A percentile compares a stretch with the other conserved stretches of the same genome.
Evolutionary conservation across 2,113 vertebrate species (phyloP).

Genomic region (Eonycteris spelaea): DNA sequence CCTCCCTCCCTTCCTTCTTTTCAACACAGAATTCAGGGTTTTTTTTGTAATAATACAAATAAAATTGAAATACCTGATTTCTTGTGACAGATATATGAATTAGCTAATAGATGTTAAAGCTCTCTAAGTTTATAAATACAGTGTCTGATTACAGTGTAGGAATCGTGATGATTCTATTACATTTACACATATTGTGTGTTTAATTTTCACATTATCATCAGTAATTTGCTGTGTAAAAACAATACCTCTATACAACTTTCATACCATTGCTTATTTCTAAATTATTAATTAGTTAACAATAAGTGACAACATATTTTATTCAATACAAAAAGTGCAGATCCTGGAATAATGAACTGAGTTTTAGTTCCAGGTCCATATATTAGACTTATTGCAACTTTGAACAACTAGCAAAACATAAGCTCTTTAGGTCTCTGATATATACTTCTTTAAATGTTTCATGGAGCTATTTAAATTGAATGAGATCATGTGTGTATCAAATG

Average conservation of each 20-base stretch:
- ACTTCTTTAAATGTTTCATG: neutral
- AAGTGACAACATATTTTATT: neutral
- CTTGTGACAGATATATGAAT: neutral
- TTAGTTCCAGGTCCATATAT: neutral
- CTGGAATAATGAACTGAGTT: neutral
- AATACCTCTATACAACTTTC: neutral
- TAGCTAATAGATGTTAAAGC: neutral
- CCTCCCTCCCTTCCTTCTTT: neutral
- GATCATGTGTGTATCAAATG: neutral
- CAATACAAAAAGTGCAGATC: neutral
- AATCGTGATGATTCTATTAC: neutral
- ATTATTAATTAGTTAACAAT: neutral
- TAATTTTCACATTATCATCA: constrained; percentile 20
- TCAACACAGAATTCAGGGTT: neutral
- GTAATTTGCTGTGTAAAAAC: constrained; percentile 2
- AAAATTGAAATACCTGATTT: neutral
- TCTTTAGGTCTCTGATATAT: neutral
- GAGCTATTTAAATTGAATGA: neutral
- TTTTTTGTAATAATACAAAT: neutral
- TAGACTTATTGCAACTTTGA: neutral
- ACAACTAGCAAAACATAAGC: neutral
- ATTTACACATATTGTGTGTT: neutral
- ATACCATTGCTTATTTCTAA: neutral
- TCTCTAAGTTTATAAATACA: neutral
- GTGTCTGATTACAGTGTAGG: neutral